These are phyloP conservation scores for Botrylloides violaceus DNA, from an alignment of 23 tunicate species.

Conservation along the genomic window DNA sequence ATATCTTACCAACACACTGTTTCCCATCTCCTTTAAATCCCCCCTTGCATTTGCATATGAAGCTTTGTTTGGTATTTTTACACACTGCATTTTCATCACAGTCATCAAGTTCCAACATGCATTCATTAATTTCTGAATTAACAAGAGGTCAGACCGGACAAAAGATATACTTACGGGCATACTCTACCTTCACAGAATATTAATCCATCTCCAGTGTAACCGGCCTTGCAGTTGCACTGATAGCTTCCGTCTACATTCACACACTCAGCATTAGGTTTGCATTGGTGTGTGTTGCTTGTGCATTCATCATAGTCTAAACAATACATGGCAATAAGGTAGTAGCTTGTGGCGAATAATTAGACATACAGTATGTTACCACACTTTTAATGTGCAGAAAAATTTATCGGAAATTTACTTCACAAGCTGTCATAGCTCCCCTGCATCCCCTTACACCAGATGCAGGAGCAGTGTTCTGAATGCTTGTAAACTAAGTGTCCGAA, in stretches of 20 bases:
- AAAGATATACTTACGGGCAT: background rate
- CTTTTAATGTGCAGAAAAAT: no score
- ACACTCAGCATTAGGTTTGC: conserved; percentile 27
- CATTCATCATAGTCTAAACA: conserved; percentile 30
- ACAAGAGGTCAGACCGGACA: no score
- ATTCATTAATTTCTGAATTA: conserved; percentile 24
- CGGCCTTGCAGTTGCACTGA: conserved; percentile 14
- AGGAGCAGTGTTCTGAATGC: no score
- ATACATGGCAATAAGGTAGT: background rate
- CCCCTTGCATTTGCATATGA: background rate
- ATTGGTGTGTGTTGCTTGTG: conserved; percentile 1
- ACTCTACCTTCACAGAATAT: conserved; percentile 11
- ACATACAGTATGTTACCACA: no score
- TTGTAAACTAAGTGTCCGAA: no score
- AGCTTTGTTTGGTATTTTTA: background rate
- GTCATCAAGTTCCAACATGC: conserved; percentile 2
- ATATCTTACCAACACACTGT: background rate
- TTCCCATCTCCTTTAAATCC: conserved; percentile 18
- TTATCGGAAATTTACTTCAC: background rate
- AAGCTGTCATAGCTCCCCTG: no score
- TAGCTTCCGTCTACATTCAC: conserved; percentile 8
- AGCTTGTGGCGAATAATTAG: no score
- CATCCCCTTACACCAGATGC: no score
- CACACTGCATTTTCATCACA: conserved; percentile 15
- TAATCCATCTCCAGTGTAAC: conserved; percentile 36